Evolutionary conservation across 2,888 invertebrate species (phyloP).

Genomic region (Lepidocyrtinus sp.): DNA sequence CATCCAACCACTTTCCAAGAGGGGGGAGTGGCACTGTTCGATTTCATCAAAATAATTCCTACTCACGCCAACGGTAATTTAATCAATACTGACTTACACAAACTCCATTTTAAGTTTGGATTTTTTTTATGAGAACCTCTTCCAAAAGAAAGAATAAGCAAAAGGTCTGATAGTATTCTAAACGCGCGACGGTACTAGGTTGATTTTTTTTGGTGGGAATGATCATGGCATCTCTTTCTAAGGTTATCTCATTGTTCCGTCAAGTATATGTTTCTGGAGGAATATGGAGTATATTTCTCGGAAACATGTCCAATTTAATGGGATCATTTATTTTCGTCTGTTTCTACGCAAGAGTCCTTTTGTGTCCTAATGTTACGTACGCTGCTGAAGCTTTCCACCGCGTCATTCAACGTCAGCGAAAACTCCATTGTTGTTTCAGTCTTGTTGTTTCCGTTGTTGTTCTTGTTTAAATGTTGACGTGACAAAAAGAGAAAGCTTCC

Average conservation of each 20-base stretch:
- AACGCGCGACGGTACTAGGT: constrained; percentile 52
- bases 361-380: too few species aligned
- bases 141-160: constrained; percentile 22
- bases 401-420: constrained; percentile 25
- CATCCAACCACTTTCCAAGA: constrained; percentile 67
- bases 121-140: too few species aligned
- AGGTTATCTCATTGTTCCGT: too few species aligned
- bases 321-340: too few species aligned
- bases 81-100: background rate
- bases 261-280: too few species aligned
- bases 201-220: too few species aligned
- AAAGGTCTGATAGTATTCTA: constrained; percentile 55
- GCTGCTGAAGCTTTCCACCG: constrained; percentile 19
- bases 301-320: too few species aligned
- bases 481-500: constrained; percentile 46
- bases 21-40: constrained; percentile 65
- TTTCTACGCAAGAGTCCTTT: too few species aligned
- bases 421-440: constrained; percentile 10
- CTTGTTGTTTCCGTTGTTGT: constrained; percentile 22
- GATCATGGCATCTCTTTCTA: too few species aligned
- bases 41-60: constrained; percentile 69
- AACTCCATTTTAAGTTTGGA: background rate
- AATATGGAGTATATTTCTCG: too few species aligned
- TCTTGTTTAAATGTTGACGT: constrained; percentile 38
- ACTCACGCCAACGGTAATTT: constrained; percentile 69